Conservation (phyloP, 2,113 vertebrate species). For the Formicarius rufipectus region DNA sequence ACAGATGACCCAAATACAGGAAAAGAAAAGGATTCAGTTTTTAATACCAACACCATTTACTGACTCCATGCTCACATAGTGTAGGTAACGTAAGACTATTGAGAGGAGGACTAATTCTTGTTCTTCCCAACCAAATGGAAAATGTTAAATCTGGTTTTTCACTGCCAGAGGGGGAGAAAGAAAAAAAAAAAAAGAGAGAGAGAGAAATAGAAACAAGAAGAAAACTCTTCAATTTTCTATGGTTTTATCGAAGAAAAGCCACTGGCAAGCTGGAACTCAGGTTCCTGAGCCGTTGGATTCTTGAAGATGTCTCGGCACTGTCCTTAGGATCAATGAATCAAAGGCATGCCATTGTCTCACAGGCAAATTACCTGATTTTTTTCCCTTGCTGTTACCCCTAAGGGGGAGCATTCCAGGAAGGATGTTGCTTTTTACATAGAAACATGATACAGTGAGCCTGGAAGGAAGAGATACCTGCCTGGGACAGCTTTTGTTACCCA, state of each 20-base stretch:
- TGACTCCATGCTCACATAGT: background rate
- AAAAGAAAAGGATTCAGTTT: background rate
- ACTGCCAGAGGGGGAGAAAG: background rate
- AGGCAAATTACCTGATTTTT: background rate
- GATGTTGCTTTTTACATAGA: conserved; percentile 5
- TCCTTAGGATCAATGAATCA: conserved; percentile 25
- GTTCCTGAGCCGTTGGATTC: background rate
- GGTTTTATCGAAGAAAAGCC: background rate
- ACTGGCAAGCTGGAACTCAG: background rate
- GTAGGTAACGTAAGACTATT: background rate
- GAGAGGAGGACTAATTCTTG: background rate
- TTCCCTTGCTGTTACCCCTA: background rate
- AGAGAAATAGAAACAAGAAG: accelerated
- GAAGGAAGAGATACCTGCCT: background rate
- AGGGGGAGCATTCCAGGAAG: conserved; percentile 32
- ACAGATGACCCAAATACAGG: background rate
- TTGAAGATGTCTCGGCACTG: background rate
- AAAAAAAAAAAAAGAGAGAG: background rate
- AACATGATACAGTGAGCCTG: conserved; percentile 13
- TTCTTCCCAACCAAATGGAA: background rate
- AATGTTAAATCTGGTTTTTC: background rate
- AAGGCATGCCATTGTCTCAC: background rate
- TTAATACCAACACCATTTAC: background rate
- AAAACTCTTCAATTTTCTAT: background rate
- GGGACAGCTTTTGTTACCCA: background rate